These are phyloP conservation scores for Phasianus colchicus DNA, from an alignment of 2,113 vertebrate species.

Conservation along the genomic window DNA sequence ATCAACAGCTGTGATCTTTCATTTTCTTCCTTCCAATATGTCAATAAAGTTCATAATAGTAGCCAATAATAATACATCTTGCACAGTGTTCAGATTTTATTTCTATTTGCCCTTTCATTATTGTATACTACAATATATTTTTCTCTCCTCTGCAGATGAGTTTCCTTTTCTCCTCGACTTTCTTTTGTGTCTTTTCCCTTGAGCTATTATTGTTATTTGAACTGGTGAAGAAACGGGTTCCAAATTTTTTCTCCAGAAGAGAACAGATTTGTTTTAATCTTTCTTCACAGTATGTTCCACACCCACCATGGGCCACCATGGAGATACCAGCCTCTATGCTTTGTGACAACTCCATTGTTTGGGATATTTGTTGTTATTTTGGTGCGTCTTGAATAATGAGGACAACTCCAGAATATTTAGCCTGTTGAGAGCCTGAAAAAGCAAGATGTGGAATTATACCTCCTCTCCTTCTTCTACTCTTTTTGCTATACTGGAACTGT, in stretches of 20 bases:
- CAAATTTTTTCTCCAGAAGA: background rate
- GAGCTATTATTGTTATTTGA: background rate
- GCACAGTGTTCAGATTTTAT: background rate
- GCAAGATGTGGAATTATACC: background rate
- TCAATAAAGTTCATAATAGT: background rate
- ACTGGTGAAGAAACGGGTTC: background rate
- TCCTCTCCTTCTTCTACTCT: background rate
- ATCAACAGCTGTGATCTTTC: background rate
- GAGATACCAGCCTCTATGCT: background rate
- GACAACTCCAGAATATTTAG: background rate
- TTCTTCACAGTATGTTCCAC: background rate
- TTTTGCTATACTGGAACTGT: background rate
- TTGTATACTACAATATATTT: background rate
- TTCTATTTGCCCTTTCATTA: background rate
- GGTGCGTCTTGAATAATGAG: background rate
- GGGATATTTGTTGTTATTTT: background rate
- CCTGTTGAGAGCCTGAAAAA: background rate
- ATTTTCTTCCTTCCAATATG: background rate
- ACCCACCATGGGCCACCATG: background rate
- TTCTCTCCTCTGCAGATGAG: background rate
- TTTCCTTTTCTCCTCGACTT: slow-evolving; percentile 2
- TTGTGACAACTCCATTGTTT: background rate
- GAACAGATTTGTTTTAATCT: background rate
- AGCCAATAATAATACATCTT: background rate
- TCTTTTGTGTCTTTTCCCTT: slow-evolving; percentile 3